phyloP scores from a whole-genome alignment of 2,797 vertebrate genomes.

The Cuculus canorus region DNA sequence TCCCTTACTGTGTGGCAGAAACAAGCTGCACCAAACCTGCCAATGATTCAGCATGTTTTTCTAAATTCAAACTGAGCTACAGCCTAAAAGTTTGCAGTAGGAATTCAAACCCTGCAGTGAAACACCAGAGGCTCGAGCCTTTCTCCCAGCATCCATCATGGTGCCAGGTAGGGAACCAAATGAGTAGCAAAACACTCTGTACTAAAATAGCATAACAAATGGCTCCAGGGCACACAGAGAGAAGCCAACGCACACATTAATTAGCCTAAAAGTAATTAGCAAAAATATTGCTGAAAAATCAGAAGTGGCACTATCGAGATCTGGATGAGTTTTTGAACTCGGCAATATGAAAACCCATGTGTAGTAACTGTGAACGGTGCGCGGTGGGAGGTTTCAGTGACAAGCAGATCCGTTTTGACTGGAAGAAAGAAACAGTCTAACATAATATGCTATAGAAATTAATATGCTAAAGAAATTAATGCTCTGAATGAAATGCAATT shows the following conservation, averaged over 20 bases:
- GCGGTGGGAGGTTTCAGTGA: background rate
- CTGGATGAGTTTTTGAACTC: slow-evolving; percentile 26
- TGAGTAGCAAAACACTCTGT: background rate
- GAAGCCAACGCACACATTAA: slow-evolving; percentile 17
- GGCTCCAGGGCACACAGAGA: slow-evolving; percentile 35
- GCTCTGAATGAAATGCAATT: background rate
- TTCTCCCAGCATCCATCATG: background rate
- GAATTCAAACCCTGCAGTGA: slow-evolving; percentile 17
- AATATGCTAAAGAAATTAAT: background rate
- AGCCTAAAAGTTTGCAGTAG: background rate
- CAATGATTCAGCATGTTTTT: slow-evolving; percentile 37
- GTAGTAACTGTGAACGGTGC: background rate
- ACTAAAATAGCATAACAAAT: slow-evolving; percentile 25
- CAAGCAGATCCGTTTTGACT: background rate
- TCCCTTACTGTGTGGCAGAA: slow-evolving; percentile 48
- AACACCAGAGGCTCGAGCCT: background rate
- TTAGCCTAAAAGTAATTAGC: slow-evolving; percentile 40
- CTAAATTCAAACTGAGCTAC: slow-evolving; percentile 20
- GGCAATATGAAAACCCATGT: background rate
- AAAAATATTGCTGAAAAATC: slow-evolving; percentile 38
- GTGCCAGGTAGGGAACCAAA: slow-evolving; percentile 29
- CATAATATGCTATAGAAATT: background rate
- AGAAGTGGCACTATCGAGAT: background rate
- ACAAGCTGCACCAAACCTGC: slow-evolving; percentile 23
- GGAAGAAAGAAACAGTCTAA: background rate